A percentile compares a stretch with the other conserved stretches of the same genome.
These are phyloP conservation scores for Platycheirus albimanus DNA, from an alignment of 2,888 invertebrate genomes.

Conservation along the genomic window DNA sequence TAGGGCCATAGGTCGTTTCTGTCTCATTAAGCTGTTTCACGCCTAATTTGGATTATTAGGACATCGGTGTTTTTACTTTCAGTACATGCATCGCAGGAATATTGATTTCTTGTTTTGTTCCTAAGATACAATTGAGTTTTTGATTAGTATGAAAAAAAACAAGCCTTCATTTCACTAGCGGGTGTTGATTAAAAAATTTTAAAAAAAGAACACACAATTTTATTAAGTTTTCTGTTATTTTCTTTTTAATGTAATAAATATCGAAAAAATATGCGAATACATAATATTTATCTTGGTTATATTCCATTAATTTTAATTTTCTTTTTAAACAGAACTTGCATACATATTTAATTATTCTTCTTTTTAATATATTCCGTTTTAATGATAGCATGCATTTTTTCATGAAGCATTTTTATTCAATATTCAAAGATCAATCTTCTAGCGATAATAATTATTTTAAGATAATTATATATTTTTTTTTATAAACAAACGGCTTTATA, in stretches of 20 bases:
- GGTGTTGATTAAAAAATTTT: too few species aligned
- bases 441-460: conserved; percentile 1
- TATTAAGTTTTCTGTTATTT: conserved; percentile 10
- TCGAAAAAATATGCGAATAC: conserved; percentile 66
- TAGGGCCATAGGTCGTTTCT: too few species aligned
- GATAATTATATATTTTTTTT: conserved; percentile 9
- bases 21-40: too few species aligned
- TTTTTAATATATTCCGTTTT: conserved; percentile 5
- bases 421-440: background rate
- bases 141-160: too few species aligned
- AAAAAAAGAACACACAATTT: conserved; percentile 5
- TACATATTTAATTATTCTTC: background rate
- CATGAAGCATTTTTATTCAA: conserved; percentile 25
- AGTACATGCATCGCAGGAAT: too few species aligned
- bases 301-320: conserved; percentile 21
- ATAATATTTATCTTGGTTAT: conserved; percentile 58
- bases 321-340: conserved; percentile 33
- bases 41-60: too few species aligned
- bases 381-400: background rate
- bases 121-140: too few species aligned
- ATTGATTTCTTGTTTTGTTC: too few species aligned
- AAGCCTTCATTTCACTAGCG: too few species aligned
- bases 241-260: conserved; percentile 60
- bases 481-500: conserved; percentile 35
- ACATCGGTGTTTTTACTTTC: too few species aligned